These are phyloP conservation scores for Coccyzus lansbergi DNA, from an alignment of 2,797 vertebrate genomes.

Conservation along the genomic window DNA sequence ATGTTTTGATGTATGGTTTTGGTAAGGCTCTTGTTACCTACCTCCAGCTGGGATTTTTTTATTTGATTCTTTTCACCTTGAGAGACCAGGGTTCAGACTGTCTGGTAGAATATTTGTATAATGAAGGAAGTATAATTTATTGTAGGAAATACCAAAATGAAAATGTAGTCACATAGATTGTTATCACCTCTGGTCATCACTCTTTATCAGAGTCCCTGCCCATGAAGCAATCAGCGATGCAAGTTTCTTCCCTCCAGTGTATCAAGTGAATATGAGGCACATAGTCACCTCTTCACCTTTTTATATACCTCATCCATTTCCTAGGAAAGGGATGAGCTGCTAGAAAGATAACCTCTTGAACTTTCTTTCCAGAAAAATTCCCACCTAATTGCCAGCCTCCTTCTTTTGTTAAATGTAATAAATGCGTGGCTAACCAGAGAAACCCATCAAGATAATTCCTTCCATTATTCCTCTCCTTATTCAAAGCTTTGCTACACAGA, in stretches of 20 bases:
- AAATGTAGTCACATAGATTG: not conserved
- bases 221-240: fast-evolving
- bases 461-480: not conserved
- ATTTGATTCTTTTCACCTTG: not conserved
- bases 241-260: not conserved
- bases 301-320: not conserved
- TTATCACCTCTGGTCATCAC: not conserved
- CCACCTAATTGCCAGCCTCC: not conserved
- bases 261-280: not conserved
- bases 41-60: not conserved
- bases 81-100: not conserved
- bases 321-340: not conserved
- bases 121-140: not conserved
- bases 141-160: not conserved
- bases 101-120: not conserved
- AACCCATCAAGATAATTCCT: not conserved
- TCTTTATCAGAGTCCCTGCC: not conserved
- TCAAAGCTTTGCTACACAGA: not conserved
- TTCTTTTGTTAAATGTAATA: not conserved
- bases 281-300: not conserved
- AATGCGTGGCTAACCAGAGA: not conserved
- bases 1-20: not conserved
- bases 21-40: not conserved
- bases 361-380: not conserved
- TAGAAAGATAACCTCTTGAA: not conserved